Percentiles rank a stretch among this genome's conserved stretches.
These are phyloP conservation scores for Cylloceria caligata DNA, from an alignment of 2,888 invertebrate species.

Conservation along the genomic window DNA sequence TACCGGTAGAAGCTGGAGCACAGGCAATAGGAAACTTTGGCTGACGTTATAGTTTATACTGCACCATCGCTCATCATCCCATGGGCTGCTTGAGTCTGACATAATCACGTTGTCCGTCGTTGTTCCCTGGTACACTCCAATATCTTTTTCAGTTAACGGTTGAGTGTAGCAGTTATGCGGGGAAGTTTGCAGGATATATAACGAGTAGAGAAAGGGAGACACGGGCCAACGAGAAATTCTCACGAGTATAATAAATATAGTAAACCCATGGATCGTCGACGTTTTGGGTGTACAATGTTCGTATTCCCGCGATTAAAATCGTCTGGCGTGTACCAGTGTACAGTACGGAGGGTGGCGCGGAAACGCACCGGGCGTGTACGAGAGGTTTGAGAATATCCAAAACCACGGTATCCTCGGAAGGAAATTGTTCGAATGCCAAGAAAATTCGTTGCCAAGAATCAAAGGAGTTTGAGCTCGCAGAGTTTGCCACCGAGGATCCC, in stretches of 20 bases:
- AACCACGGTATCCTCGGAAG: conserved; percentile 58
- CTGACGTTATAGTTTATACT: conserved; percentile 30
- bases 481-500: conserved; percentile 27
- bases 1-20: conserved; percentile 3
- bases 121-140: background rate
- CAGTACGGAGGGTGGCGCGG: background rate
- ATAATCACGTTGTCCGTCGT: conserved; percentile 48
- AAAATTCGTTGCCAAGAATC: conserved; percentile 65
- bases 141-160: conserved; percentile 23
- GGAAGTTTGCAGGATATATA: conserved; percentile 53
- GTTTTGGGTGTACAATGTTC: conserved; percentile 4
- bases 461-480: conserved; percentile 56
- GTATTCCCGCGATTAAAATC: conserved; percentile 54
- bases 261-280: conserved; percentile 38
- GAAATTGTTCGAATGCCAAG: conserved; percentile 66
- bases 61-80: conserved; percentile 41
- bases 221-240: conserved; percentile 48
- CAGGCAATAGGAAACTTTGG: conserved; percentile 22
- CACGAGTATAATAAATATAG: conserved; percentile 34
- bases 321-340: conserved; percentile 37
- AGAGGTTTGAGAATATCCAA: conserved; percentile 44
- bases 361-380: conserved; percentile 27
- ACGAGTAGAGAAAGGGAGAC: conserved; percentile 50
- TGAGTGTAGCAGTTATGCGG: conserved; percentile 13
- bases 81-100: conserved; percentile 25